A percentile compares a stretch with the other conserved stretches of the same genome.
These are phyloP conservation scores for Cephus rjabovi DNA, from an alignment of 2,888 invertebrate species.

Conservation along the genomic window DNA sequence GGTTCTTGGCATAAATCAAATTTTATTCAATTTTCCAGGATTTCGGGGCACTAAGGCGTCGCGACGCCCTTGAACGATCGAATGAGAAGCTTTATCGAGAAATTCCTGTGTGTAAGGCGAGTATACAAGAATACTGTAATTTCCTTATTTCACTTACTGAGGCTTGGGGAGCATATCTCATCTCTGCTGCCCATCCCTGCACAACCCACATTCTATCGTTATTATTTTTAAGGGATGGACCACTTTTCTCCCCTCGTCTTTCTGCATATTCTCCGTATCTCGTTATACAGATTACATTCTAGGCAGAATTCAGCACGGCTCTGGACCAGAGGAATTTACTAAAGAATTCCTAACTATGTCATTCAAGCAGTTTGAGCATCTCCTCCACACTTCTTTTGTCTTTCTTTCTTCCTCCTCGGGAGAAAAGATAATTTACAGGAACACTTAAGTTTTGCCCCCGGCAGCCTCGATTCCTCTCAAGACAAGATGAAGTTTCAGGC, in stretches of 20 bases:
- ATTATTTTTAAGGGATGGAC: background rate
- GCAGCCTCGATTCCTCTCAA: background rate
- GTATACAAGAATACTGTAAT: background rate
- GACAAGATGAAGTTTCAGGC: background rate
- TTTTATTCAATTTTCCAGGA: constrained; percentile 31
- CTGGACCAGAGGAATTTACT: background rate
- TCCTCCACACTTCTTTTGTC: background rate
- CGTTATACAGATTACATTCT: background rate
- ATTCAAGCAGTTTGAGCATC: background rate
- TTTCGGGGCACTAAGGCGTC: constrained; percentile 9
- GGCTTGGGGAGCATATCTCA: background rate
- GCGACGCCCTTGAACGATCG: background rate
- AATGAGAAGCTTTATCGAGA: background rate
- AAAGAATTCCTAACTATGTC: background rate
- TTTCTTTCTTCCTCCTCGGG: background rate
- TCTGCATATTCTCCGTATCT: background rate
- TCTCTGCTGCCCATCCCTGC: background rate
- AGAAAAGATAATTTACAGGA: background rate
- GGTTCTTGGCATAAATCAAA: constrained; percentile 26
- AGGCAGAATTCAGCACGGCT: background rate
- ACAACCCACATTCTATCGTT: background rate
- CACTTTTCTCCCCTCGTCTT: background rate
- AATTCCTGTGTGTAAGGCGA: background rate
- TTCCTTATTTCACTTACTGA: background rate
- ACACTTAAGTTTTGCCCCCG: background rate